Evolutionary conservation across 2,797 vertebrate species (phyloP), one percentile per base, ranked within the genome.

Genomic region (Semaprochilodus insignis): DNA sequence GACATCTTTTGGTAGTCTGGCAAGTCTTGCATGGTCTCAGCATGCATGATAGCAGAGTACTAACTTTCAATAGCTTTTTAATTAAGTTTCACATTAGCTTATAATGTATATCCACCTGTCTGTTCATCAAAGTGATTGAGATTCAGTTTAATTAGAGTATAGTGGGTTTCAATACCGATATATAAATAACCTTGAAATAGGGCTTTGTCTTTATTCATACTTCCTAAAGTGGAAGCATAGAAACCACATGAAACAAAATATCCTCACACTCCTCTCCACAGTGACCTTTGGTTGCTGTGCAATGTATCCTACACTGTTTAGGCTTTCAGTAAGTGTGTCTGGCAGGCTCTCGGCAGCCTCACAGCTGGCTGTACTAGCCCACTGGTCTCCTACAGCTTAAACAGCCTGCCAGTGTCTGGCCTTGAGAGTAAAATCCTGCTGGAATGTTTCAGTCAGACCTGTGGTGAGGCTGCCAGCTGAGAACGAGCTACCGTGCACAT

Each of bases 381-480:
- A 31, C 40, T 66, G 7, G 34, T 60, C 65, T 71, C 67, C 79
- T 66, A 1, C 52, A 71, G 77, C 71, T 81, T 10, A 40, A 82
- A 87, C 81, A 85, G 85, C 78, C 71, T 59, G 74, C 54, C 76
- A 66, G 80, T 85, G 83, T 88, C 84, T 85, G 54, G 83, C 81
- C 74, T 34, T 25, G 48, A 74, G 77, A 81, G 81, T 62, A 78
- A 83, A 87, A 84, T 55, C 72, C 77, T 77, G 51, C 23, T 83
- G 83, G 85, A 87, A 87, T 86, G 80, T 85, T 85, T 86, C 66
- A 78, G 81, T 84, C 74, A 63, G 48, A 80, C 76, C 70, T 65
- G 66, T 51, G 59, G 67, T 57, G 21, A 19, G 82, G 62, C 55
- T 81, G 84, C 81, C 80, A 86, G 76, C 82, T 84, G 86, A 84